These are phyloP conservation scores for Parnassius orleans DNA, from an alignment of 2,888 invertebrate genomes.

Conservation along the genomic window DNA sequence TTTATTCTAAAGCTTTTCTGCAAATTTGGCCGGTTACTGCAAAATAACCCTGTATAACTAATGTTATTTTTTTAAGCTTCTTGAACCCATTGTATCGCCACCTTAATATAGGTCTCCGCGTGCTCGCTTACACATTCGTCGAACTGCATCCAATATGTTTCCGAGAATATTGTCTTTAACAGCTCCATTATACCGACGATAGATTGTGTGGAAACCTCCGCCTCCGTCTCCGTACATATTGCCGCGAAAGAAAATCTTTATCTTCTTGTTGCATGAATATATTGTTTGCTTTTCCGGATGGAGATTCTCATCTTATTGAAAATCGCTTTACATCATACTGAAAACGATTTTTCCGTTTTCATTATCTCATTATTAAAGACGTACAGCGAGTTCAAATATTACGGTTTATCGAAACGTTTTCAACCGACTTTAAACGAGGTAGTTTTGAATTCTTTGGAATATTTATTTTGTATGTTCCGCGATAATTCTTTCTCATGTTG, in stretches of 20 bases:
- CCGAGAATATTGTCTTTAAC: slow-evolving; percentile 79
- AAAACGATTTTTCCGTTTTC: slow-evolving; percentile 13
- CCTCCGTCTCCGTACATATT: slow-evolving; percentile 32
- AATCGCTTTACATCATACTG: slow-evolving; percentile 28
- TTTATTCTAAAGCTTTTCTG: too few species aligned
- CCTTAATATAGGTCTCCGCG: slow-evolving; percentile 44
- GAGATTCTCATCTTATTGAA: slow-evolving; percentile 27
- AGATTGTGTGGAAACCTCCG: slow-evolving; percentile 41
- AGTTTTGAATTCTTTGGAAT: too few species aligned
- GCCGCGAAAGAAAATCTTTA: slow-evolving; percentile 38
- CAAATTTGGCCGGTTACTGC: too few species aligned
- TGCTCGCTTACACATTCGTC: slow-evolving; percentile 78
- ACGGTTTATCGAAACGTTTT: too few species aligned
- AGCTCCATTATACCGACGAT: slow-evolving; percentile 75
- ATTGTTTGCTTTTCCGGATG: slow-evolving; percentile 45
- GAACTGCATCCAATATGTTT: slow-evolving; percentile 79
- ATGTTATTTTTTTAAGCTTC: slow-evolving; percentile 15
- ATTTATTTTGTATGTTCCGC: too few species aligned
- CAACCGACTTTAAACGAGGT: too few species aligned
- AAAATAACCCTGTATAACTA: not conserved
- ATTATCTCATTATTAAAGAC: slow-evolving; percentile 6
- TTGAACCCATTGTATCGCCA: slow-evolving; percentile 38
- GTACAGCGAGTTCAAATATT: too few species aligned
- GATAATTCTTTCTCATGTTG: too few species aligned
- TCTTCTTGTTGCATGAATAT: slow-evolving; percentile 57